A percentile compares a stretch with the other conserved stretches of the same genome.
phyloP scores from a whole-genome alignment of 2,888 invertebrate genomes.

The Philereme vetulata region DNA sequence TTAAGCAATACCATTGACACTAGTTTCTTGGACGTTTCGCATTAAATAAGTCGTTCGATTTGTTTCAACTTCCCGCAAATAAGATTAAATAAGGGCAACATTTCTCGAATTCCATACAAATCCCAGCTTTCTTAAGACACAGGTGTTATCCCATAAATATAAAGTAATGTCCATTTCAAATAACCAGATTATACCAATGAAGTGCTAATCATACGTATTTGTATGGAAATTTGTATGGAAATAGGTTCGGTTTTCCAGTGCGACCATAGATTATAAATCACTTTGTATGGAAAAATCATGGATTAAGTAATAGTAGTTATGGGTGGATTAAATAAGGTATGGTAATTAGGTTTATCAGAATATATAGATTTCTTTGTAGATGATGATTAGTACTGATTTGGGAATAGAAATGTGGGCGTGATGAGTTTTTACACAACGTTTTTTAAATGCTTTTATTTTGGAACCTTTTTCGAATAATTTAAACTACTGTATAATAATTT shows the following conservation, averaged over 20 bases:
- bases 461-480: too few relatives aligned
- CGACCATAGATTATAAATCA: constrained; percentile 7
- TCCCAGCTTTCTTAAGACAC: constrained; percentile 24
- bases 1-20: too few relatives aligned
- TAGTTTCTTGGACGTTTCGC: too few relatives aligned
- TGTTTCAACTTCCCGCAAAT: too few relatives aligned
- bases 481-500: too few relatives aligned
- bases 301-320: constrained; percentile 12
- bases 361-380: constrained; percentile 26
- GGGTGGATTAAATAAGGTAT: constrained; percentile 14
- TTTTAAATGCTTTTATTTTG: neutral
- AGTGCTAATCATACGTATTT: constrained; percentile 40
- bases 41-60: too few relatives aligned
- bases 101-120: constrained; percentile 20
- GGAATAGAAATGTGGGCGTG: constrained; percentile 11
- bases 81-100: constrained; percentile 9
- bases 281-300: constrained; percentile 12
- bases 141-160: constrained; percentile 37
- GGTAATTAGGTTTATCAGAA: constrained; percentile 27
- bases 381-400: constrained; percentile 24
- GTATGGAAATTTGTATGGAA: constrained; percentile 36
- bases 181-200: constrained; percentile 41
- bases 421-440: constrained; percentile 9
- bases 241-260: constrained; percentile 25
- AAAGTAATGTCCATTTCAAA: constrained; percentile 35